These are phyloP conservation scores for Meleagris gallopavo DNA, from an alignment of 2,113 vertebrate species.

Conservation along the genomic window DNA sequence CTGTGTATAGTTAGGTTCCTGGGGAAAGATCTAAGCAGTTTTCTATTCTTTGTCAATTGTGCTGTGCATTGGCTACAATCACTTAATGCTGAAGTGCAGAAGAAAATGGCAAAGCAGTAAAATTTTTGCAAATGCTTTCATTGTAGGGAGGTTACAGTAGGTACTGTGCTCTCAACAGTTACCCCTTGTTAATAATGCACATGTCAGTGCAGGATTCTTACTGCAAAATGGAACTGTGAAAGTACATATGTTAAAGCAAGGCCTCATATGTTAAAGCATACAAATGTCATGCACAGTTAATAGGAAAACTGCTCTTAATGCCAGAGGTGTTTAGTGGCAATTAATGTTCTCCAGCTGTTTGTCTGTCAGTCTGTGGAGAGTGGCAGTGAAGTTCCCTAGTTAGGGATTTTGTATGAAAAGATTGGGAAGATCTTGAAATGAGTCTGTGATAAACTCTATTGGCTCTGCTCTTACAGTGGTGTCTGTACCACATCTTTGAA, in stretches of 20 bases:
- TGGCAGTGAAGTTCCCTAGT: neutral
- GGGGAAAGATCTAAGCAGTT: neutral
- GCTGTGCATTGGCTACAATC: neutral
- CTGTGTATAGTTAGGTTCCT: neutral
- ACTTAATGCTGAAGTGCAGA: neutral
- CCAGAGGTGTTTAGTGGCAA: accelerated
- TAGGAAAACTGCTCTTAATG: neutral
- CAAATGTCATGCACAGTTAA: neutral
- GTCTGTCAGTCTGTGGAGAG: neutral
- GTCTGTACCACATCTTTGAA: neutral
- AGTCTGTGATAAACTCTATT: neutral
- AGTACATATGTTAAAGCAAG: neutral
- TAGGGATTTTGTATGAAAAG: neutral
- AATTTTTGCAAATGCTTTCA: neutral
- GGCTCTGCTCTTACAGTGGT: neutral
- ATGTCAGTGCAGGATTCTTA: neutral
- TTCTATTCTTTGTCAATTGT: accelerated
- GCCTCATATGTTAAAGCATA: neutral
- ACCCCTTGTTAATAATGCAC: neutral
- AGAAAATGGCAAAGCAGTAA: neutral
- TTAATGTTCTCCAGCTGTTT: neutral
- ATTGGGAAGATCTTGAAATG: neutral
- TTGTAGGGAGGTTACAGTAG: neutral
- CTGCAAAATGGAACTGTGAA: neutral
- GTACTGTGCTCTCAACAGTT: neutral